These are phyloP conservation scores for Platyrinchus mystaceus DNA, from an alignment of 2,797 vertebrate genomes.

Conservation along the genomic window DNA sequence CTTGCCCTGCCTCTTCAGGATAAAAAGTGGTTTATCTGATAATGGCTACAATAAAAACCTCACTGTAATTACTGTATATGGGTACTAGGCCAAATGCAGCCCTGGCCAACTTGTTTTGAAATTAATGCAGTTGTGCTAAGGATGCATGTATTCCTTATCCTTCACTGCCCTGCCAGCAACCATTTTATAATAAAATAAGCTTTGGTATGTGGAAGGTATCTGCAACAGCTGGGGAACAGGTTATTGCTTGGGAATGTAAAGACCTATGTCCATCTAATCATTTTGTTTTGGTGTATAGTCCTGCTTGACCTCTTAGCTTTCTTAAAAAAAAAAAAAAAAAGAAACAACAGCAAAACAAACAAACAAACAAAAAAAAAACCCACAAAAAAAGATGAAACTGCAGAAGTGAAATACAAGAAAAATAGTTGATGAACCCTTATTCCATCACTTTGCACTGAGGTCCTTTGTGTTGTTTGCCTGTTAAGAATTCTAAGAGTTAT, in stretches of 20 bases:
- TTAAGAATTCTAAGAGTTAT: background rate
- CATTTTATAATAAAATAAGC: background rate
- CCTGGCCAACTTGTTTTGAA: background rate
- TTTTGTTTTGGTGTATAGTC: background rate
- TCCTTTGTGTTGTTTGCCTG: background rate
- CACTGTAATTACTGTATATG: background rate
- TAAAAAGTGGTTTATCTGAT: background rate
- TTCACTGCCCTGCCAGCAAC: background rate
- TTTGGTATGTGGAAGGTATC: background rate
- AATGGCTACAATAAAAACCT: background rate
- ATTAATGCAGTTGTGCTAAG: background rate
- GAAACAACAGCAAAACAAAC: too few species aligned
- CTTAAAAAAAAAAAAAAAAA: background rate
- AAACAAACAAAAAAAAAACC: too few species aligned
- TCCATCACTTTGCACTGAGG: background rate
- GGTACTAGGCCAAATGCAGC: background rate
- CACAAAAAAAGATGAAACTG: too few species aligned
- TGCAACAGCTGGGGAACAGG: background rate
- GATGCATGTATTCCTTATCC: background rate
- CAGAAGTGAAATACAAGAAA: background rate
- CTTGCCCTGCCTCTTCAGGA: background rate
- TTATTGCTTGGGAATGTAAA: background rate
- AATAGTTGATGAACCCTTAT: background rate
- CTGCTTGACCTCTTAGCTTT: background rate
- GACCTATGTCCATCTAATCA: background rate